A percentile compares a stretch with the other conserved stretches of the same genome.
These are phyloP conservation scores for Polietes domitor DNA, from an alignment of 2,888 invertebrate genomes.

Conservation along the genomic window DNA sequence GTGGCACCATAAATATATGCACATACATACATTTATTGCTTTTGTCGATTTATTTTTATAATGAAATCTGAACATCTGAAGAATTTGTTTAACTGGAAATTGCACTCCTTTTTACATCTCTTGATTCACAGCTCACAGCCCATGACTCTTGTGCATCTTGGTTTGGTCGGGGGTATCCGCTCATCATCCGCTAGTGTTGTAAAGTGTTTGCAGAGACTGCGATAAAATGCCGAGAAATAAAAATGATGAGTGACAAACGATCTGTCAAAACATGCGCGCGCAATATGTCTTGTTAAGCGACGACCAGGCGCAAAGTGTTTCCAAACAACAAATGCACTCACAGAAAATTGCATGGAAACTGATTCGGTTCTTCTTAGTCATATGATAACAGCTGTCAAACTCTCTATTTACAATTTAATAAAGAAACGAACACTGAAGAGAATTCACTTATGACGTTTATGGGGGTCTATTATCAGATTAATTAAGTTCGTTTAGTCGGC, in stretches of 20 bases:
- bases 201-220: constrained; percentile 48
- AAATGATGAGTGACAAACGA: constrained; percentile 60
- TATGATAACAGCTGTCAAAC: too few relatives aligned
- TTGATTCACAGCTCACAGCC: background rate
- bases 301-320: constrained; percentile 52
- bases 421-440: too few relatives aligned
- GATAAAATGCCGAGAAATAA: background rate
- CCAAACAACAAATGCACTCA: constrained; percentile 30
- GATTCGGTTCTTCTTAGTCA: too few relatives aligned
- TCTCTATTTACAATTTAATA: too few relatives aligned
- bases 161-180: background rate
- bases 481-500: too few relatives aligned
- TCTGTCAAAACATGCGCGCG: constrained; percentile 64
- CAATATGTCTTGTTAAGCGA: constrained; percentile 57
- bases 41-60: constrained; percentile 61
- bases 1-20: constrained; percentile 60
- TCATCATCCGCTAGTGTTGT: constrained; percentile 26
- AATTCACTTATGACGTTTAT: too few relatives aligned
- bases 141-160: background rate
- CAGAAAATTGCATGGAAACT: too few relatives aligned
- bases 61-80: constrained; percentile 50
- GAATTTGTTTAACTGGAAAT: constrained; percentile 57
- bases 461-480: too few relatives aligned
- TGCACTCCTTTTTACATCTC: constrained; percentile 41
- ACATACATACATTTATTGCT: constrained; percentile 18